Conservation (phyloP, 2,797 vertebrate genomes). For the Darevskia nairensis region DNA sequence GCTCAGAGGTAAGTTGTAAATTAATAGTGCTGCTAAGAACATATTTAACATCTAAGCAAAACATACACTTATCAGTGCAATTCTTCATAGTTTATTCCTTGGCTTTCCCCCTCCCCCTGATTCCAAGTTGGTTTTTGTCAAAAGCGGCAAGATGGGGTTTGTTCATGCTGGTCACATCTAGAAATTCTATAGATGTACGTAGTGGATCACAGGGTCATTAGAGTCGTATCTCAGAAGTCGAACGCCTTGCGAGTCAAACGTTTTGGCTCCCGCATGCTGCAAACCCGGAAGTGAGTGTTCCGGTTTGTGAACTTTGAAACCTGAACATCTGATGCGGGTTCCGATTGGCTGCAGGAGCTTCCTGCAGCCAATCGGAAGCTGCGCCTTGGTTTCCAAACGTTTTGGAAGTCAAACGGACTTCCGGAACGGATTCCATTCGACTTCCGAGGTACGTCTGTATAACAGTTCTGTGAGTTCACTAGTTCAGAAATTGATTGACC, state of each 20-base stretch:
- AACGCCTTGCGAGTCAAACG: no score
- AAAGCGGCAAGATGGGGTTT: neutral
- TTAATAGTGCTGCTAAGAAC: neutral
- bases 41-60: neutral
- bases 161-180: neutral
- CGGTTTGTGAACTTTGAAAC: no score
- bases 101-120: neutral
- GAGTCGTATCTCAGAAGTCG: no score
- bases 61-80: neutral
- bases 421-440: no score
- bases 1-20: conserved; percentile 89
- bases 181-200: neutral
- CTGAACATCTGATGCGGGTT: no score
- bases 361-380: no score
- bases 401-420: no score
- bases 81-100: neutral
- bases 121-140: neutral
- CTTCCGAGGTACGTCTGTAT: no score
- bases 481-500: neutral
- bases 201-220: neutral
- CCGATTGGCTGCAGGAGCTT: no score
- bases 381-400: no score
- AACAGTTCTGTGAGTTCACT: neutral
- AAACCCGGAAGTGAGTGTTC: no score
- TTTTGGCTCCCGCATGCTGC: no score